Evolutionary conservation across 2,888 invertebrate species (phyloP).

Genomic region (Lissonota sp.): DNA sequence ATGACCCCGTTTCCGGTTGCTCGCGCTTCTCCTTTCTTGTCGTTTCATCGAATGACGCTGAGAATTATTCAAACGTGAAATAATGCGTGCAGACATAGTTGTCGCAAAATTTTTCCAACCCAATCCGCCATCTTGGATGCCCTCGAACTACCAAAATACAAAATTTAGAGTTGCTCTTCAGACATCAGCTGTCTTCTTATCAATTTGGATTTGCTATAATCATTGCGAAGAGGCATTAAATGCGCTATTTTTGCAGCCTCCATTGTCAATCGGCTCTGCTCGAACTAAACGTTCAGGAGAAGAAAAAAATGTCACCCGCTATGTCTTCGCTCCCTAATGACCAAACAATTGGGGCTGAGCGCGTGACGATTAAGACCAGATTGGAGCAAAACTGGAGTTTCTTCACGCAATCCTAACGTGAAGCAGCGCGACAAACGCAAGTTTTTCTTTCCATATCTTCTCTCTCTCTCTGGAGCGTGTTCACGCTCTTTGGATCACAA

Average conservation of each 20-base stretch:
- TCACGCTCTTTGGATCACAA: conserved; percentile 80
- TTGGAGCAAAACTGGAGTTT: conserved; percentile 38
- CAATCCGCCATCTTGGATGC: background rate
- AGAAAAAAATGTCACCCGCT: conserved; percentile 31
- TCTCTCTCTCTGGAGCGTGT: conserved; percentile 49
- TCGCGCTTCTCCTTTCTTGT: conserved; percentile 45
- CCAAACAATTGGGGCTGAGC: conserved; percentile 73
- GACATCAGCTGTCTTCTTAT: too few species aligned
- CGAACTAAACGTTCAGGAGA: conserved; percentile 72
- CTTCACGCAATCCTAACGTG: too few species aligned
- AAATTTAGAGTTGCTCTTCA: too few species aligned
- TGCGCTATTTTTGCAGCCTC: background rate
- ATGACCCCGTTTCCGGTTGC: conserved; percentile 63
- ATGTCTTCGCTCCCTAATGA: conserved; percentile 61
- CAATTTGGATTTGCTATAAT: too few species aligned
- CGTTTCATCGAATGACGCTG: conserved; percentile 54
- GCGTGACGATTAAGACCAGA: conserved; percentile 69
- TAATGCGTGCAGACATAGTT: too few species aligned
- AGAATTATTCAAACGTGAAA: conserved; percentile 25
- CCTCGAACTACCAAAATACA: background rate
- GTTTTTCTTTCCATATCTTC: conserved; percentile 48
- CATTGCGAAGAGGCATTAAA: background rate
- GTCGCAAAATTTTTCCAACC: too few species aligned
- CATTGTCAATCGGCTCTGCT: conserved; percentile 61
- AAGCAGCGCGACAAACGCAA: background rate